Percentiles rank a stretch among this genome's conserved stretches.
Conservation (phyloP, 2,888 invertebrate species). For the Dermolepida albohirtum region DNA sequence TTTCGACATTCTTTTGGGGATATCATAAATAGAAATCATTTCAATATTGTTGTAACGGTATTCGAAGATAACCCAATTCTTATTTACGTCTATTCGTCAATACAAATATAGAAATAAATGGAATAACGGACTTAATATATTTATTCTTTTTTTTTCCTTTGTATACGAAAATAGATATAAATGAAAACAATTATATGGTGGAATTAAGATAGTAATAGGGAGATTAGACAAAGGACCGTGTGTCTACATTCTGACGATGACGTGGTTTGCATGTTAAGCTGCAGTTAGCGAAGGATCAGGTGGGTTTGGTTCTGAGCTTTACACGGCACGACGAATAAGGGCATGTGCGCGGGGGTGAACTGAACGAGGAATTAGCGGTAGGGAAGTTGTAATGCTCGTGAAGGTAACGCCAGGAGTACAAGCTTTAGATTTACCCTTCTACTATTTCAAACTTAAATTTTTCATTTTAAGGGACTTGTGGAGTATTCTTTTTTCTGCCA, state of each 20-base stretch:
- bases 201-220: conserved; percentile 63
- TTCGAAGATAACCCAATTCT: conserved; percentile 25
- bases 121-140: neutral
- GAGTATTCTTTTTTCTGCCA: no score
- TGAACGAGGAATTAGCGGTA: conserved; percentile 48
- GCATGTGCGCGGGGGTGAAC: conserved; percentile 39
- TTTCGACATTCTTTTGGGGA: conserved; percentile 22
- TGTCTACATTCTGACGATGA: conserved; percentile 57
- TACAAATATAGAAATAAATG: neutral
- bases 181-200: conserved; percentile 51
- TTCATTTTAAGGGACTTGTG: conserved; percentile 13
- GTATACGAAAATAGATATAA: conserved; percentile 35
- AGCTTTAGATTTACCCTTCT: conserved; percentile 48
- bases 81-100: conserved; percentile 6
- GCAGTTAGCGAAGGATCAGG: conserved; percentile 59
- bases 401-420: conserved; percentile 48
- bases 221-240: conserved; percentile 50
- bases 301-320: conserved; percentile 59
- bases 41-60: conserved; percentile 19
- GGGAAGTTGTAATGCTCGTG: conserved; percentile 51
- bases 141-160: conserved; percentile 12
- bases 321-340: conserved; percentile 46
- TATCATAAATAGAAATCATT: conserved; percentile 20
- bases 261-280: conserved; percentile 59
- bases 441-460: conserved; percentile 23